Percentiles rank a stretch among this genome's conserved stretches.
Conservation (phyloP, 2,888 invertebrate species). For the Drosophila atripex region DNA sequence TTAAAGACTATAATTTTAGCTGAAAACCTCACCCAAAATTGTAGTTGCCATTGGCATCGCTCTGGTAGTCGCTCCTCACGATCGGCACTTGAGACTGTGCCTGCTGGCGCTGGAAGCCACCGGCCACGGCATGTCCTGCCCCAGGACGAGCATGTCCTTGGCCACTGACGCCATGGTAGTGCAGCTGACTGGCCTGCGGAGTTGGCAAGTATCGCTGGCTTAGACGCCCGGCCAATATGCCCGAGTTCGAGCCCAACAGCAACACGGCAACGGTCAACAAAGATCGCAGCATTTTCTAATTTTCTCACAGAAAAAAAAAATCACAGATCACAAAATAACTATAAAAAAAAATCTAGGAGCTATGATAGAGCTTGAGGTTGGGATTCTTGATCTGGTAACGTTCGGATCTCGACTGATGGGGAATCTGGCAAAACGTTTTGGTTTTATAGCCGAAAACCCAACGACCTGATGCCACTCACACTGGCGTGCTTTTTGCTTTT, state of each 20-base stretch:
- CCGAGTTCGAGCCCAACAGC: slow-evolving; percentile 48
- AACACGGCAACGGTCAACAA: slow-evolving; percentile 48
- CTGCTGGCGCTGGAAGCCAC: slow-evolving; percentile 32
- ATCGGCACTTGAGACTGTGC: slow-evolving; percentile 84
- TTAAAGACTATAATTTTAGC: not conserved
- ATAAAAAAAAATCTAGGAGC: slow-evolving; percentile 12
- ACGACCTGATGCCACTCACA: slow-evolving; percentile 14
- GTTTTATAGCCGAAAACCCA: slow-evolving; percentile 62
- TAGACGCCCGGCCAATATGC: slow-evolving; percentile 66
- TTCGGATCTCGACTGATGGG: slow-evolving; percentile 33
- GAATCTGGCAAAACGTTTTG: slow-evolving; percentile 39
- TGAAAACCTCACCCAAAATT: slow-evolving; percentile 85
- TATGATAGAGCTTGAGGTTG: slow-evolving; percentile 15
- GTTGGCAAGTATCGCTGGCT: slow-evolving; percentile 80
- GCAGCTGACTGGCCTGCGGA: slow-evolving; percentile 64
- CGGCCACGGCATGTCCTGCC: slow-evolving; percentile 3
- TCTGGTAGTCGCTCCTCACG: slow-evolving; percentile 86
- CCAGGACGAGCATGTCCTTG: slow-evolving; percentile 40
- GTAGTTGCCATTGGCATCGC: slow-evolving; percentile 87
- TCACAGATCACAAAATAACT: slow-evolving; percentile 20
- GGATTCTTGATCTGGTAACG: slow-evolving; percentile 26
- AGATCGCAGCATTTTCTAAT: slow-evolving; percentile 50
- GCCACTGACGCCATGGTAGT: slow-evolving; percentile 72
- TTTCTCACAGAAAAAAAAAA: slow-evolving; percentile 2
- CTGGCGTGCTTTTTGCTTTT: slow-evolving; percentile 58